These are phyloP conservation scores for Sphinx pinastri DNA, from an alignment of 2,888 invertebrate genomes.

Conservation along the genomic window DNA sequence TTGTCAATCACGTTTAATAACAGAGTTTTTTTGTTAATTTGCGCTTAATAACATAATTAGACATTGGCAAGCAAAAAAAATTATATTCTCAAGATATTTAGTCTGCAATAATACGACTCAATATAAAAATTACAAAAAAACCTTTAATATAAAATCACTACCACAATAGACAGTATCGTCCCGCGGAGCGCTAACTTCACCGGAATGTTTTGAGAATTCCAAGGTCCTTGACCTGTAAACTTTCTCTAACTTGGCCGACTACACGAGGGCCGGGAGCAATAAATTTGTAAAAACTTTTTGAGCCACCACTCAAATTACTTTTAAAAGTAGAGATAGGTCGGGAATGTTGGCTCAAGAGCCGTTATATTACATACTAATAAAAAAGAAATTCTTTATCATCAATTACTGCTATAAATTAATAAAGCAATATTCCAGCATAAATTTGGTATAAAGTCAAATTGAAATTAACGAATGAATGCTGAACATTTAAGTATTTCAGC, in stretches of 20 bases:
- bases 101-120: too few relatives aligned
- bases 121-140: neutral
- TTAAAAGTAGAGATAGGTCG: constrained; percentile 32
- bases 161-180: constrained; percentile 26
- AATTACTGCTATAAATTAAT: neutral
- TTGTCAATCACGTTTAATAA: too few relatives aligned
- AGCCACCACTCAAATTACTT: constrained; percentile 43
- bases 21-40: too few relatives aligned
- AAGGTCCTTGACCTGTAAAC: constrained; percentile 69
- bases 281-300: constrained; percentile 61
- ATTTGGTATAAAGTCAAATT: constrained; percentile 28
- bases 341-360: neutral
- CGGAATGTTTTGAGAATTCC: constrained; percentile 56
- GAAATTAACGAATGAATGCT: constrained; percentile 27
- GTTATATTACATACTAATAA: neutral
- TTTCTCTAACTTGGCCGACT: constrained; percentile 58
- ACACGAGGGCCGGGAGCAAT: constrained; percentile 53
- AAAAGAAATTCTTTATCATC: neutral
- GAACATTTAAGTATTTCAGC: constrained; percentile 32
- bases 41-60: too few relatives aligned
- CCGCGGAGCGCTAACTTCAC: constrained; percentile 45
- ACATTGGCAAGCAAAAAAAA: too few relatives aligned
- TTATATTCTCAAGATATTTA: too few relatives aligned
- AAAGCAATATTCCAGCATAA: constrained; percentile 24
- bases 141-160: constrained; percentile 1